Evolutionary conservation across 1,140 invertebrate genomes (phyloP), one percentile per base, ranked within the genome.

Genomic region (Apolygus lucorum): DNA sequence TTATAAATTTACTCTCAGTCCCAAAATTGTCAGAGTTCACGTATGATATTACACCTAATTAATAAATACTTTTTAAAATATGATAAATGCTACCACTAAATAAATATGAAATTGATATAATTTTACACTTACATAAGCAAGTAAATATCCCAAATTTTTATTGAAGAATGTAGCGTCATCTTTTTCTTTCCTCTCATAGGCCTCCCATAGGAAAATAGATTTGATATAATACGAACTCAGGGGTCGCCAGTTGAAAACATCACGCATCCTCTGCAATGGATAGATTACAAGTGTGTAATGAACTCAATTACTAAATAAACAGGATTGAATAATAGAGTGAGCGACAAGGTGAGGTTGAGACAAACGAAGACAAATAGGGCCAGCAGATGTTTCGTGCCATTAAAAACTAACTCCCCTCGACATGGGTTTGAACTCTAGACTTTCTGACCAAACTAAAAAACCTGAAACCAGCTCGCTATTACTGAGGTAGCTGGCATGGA

Each of bases 61-160:
- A 8, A 8, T 42, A 42, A 42, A 8, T 17, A 42, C 34, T 42
- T 4, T 42, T 42, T n/a, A n/a, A n/a, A 42, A 42, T 42, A 42
- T 59, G 8, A 24, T 59, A 14, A 22, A 59, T 24, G 8, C 8
- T 14, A 59, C 54, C 54, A n/a, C n/a, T n/a, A n/a, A n/a, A n/a
- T n/a, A n/a, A n/a, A n/a, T n/a, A n/a, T n/a, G n/a, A n/a, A n/a
- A n/a, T n/a, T n/a, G n/a, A n/a, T n/a, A n/a, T n/a, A n/a, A n/a
- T n/a, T 22, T 24, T 4, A 22, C 22, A 59, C 54, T 59, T 24
- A 59, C 54, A 22, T 59, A 59, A 17, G 22, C 54, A 11, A 59
- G 22, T 17, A 59, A 21, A 24, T 59, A 59, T 8, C 54, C 54
- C 54, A 59, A 59, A 24, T 59, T 59, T 59, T 59, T 59, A 17